phyloP scores from a whole-genome alignment of 2,113 vertebrate genomes.

The Oophaga pumilio region DNA sequence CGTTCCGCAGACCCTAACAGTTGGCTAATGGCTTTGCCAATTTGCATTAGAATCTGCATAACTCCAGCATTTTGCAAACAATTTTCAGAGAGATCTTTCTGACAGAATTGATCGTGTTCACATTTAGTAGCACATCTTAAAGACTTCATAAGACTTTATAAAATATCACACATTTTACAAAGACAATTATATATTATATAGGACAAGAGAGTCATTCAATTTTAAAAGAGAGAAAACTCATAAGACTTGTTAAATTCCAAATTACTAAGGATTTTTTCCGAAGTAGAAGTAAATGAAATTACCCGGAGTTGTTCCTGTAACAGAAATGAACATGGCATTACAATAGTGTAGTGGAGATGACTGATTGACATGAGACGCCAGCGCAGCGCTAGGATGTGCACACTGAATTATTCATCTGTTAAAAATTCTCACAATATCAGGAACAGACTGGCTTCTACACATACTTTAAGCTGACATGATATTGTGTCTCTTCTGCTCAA shows the following conservation, averaged over 20 bases:
- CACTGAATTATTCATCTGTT: slow-evolving; percentile 42
- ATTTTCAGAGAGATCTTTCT: neutral
- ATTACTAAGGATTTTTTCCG: neutral
- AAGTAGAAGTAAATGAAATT: neutral
- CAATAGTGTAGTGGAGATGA: slow-evolving; percentile 16
- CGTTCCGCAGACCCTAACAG: too few species aligned
- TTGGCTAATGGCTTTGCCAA: neutral
- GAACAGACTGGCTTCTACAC: slow-evolving; percentile 21
- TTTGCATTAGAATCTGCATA: neutral
- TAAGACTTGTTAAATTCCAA: neutral
- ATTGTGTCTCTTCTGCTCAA: slow-evolving; percentile 27
- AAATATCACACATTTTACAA: neutral
- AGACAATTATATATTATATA: neutral
- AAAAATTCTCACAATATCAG: slow-evolving; percentile 42
- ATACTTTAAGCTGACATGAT: slow-evolving; percentile 40
- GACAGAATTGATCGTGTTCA: neutral
- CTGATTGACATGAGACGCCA: slow-evolving; percentile 29
- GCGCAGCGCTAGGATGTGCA: slow-evolving; percentile 14
- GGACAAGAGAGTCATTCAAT: neutral
- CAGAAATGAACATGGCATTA: slow-evolving; percentile 1
- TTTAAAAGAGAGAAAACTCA: neutral
- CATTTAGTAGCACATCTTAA: neutral
- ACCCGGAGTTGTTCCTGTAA: neutral
- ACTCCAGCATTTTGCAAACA: neutral
- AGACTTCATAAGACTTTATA: neutral